These are phyloP conservation scores for Ips typographus DNA, from an alignment of 1,140 invertebrate species.

Conservation along the genomic window DNA sequence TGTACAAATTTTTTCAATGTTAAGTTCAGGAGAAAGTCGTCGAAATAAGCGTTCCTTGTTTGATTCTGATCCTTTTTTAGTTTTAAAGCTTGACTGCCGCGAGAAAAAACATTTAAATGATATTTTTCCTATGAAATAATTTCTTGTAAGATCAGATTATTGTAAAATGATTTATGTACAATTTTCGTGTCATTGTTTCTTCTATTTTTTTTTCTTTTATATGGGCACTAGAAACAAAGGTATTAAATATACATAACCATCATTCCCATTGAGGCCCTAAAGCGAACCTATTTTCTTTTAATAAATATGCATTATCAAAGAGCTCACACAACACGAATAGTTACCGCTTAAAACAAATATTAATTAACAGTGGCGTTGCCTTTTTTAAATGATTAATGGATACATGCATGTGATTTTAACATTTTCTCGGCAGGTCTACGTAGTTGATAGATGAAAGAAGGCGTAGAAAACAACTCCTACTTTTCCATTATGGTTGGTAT, in stretches of 20 bases:
- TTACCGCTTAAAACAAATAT: slow-evolving; percentile 32
- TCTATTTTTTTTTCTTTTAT: too few species aligned
- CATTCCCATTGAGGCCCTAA: neutral
- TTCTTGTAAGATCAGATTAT: too few species aligned
- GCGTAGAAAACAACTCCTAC: slow-evolving; percentile 43
- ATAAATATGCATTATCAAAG: slow-evolving; percentile 32
- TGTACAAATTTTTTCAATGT: slow-evolving; percentile 26
- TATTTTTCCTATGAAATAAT: too few species aligned
- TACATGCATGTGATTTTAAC: slow-evolving; percentile 37
- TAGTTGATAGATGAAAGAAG: slow-evolving; percentile 39
- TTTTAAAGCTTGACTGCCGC: slow-evolving; percentile 30
- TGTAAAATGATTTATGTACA: slow-evolving; percentile 2
- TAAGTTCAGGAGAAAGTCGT: slow-evolving; percentile 36
- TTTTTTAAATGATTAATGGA: slow-evolving; percentile 38
- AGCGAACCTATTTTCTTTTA: slow-evolving; percentile 1
- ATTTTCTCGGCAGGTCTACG: slow-evolving; percentile 33
- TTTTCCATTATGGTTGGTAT: slow-evolving; percentile 40
- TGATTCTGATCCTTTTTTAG: slow-evolving; percentile 21
- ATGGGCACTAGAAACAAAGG: too few species aligned
- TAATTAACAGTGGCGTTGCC: slow-evolving; percentile 35
- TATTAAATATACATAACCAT: neutral
- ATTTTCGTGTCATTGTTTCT: too few species aligned
- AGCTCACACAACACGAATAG: slow-evolving; percentile 31
- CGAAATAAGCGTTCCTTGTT: slow-evolving; percentile 11
- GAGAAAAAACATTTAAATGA: slow-evolving; percentile 24